Evolutionary conservation across 2,113 vertebrate genomes (phyloP), one percentile per base, ranked within the genome.

Genomic region (Xiphophorus hellerii): DNA sequence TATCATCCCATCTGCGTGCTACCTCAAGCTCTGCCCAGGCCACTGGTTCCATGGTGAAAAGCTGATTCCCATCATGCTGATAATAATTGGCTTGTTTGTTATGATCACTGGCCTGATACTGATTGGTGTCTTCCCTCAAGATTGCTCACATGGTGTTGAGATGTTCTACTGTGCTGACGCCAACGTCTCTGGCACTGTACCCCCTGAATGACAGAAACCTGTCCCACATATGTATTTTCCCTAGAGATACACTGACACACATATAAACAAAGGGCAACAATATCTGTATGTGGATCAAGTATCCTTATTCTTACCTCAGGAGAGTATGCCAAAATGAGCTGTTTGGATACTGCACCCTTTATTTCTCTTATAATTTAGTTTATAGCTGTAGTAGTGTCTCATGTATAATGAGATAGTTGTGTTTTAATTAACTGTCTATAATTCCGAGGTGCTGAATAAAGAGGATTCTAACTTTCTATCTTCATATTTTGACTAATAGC

Each of bases 1-100:
- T 95, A 97, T 99, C 92, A 94, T 98, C 42, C 97, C 97, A 4
- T 93, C 97, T 0, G 97, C 96, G 0, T 99, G 98, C 84, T 98
- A 95, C 81, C 92, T 99, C 71, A 98, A 93, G 79, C 94, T 98
- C 44, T 97, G 96, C 20, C 61, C 94, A 44, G 94, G 96, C 31
- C 92, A 90, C 48, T 97, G 95, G 96, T 96, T 93, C 80, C 94
- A 96, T 69, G 79, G 84, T 2, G 95, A 96, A 86, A 96, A 96
- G 69, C 31, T 97, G 71, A 81, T 96, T 30, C 93, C 97, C 37
- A 69, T 77, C 37, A 30, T 95, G 69, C 90, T 99, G 84, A 93
- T 99, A 29, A 31, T 92, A 6, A 37, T 92, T 0, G 97, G 97
- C n/a, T 83, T 95, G 1, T 91, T 96, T 37, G 93, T 99, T 64